Evolutionary conservation across 2,113 vertebrate species (phyloP).

Genomic region (Pungitius pungitius): DNA sequence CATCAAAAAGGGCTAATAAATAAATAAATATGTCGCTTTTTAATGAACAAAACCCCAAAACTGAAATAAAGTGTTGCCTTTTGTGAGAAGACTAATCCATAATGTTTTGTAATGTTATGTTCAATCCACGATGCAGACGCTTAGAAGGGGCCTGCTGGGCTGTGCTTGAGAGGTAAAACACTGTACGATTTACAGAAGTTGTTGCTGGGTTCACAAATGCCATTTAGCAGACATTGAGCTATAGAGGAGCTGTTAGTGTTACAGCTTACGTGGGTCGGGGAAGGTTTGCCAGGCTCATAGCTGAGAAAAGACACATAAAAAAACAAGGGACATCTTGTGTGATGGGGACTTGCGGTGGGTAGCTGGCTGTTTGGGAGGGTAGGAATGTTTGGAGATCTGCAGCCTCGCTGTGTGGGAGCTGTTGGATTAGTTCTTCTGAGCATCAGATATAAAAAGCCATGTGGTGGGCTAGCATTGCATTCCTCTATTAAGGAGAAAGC

Average conservation of each 20-base stretch:
- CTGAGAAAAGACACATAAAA: slow-evolving; percentile 10
- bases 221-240: not conserved
- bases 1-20: slow-evolving; percentile 46
- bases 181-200: not conserved
- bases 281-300: not conserved
- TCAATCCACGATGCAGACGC: slow-evolving; percentile 23
- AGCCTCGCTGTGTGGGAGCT: slow-evolving; percentile 60
- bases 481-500: slow-evolving; percentile 7
- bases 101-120: slow-evolving; percentile 34
- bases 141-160: not conserved
- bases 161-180: not conserved
- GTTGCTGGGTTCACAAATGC: not conserved
- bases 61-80: slow-evolving; percentile 29
- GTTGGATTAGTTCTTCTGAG: slow-evolving; percentile 22
- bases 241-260: slow-evolving; percentile 1
- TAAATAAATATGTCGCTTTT: slow-evolving; percentile 42
- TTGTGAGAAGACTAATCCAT: slow-evolving; percentile 34
- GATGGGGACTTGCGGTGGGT: slow-evolving; percentile 32
- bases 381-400: slow-evolving; percentile 43
- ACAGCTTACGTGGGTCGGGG: not conserved
- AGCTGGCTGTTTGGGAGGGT: slow-evolving; percentile 34
- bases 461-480: slow-evolving; percentile 6
- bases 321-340: slow-evolving; percentile 27
- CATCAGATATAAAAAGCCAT: slow-evolving; percentile 23
- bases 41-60: slow-evolving; percentile 38